Evolutionary conservation across 1,140 invertebrate species (phyloP), one percentile per base, ranked within the genome.

Genomic region (Dendrolimus punctatus): DNA sequence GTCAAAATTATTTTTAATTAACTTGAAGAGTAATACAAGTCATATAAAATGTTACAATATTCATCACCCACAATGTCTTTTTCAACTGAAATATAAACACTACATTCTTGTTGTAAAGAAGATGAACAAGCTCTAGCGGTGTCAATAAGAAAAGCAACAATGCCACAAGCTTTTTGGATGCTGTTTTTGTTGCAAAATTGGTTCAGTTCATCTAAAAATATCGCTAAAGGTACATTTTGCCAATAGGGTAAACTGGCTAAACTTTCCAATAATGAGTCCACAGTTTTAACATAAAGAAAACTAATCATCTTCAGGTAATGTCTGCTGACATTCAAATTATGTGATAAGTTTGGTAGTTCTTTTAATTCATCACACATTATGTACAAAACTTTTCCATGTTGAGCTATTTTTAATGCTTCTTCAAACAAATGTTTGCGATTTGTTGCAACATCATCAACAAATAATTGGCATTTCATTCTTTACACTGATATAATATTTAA

Each of bases 281-380:
- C 51, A 51, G 57, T 73, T 47, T 69, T 67, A 48, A 68, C 68
- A 68, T 85, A 85, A 3, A 85, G 47, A 55, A 85, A 85, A 59
- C 66, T 82, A 9, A 85, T 76, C 77, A 85, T 79, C 70, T 83
- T 83, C 65, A 85, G 77, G 48, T 76, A 82, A 67, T 80, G 66
- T 57, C 68, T 73, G 38, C 73, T 79, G 5, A 76, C 49, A 61
- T 49, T 72, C 6, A 80, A 53, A 45, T 85, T 76, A 60, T 81
- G 80, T 6, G 80, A 81, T 49, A 85, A 49, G 56, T 76, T 57
- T 39, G 82, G 82, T 37, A 85, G 39, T 60, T 83, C 77, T 52
- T 66, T 71, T 41, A 82, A 55, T 59, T 83, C 82, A 50, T 85
- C 73, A 52, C 58, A 63, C 39, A 79, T 50, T 48, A 85, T 82